These are phyloP conservation scores for Vulpes ferrilata DNA, from an alignment of 2,113 vertebrate species.

Conservation along the genomic window DNA sequence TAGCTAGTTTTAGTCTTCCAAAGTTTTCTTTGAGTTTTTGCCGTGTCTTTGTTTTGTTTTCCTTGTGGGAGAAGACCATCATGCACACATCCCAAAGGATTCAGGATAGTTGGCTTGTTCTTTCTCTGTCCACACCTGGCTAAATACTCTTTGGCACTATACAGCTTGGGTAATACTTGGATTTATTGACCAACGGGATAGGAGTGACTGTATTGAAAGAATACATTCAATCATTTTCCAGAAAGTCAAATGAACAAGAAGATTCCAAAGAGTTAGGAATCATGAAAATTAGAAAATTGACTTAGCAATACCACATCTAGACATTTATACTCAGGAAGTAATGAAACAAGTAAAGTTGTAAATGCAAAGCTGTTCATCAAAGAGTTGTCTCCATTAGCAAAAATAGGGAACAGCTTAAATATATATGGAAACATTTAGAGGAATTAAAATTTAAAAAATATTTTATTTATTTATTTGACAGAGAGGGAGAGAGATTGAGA, in stretches of 20 bases:
- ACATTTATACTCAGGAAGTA: background rate
- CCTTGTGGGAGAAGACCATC: slow-evolving; percentile 33
- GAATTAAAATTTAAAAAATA: background rate
- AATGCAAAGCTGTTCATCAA: background rate
- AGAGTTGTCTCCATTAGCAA: slow-evolving; percentile 16
- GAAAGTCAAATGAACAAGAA: slow-evolving; percentile 26
- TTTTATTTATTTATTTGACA: too few species aligned
- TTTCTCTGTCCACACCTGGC: slow-evolving; percentile 55
- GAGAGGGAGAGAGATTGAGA: too few species aligned
- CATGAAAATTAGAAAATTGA: slow-evolving; percentile 53
- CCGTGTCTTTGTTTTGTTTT: slow-evolving; percentile 55
- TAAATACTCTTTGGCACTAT: slow-evolving; percentile 24
- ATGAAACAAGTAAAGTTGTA: background rate
- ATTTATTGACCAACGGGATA: slow-evolving; percentile 42
- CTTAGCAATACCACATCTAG: background rate
- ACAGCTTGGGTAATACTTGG: slow-evolving; percentile 31
- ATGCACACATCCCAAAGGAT: background rate
- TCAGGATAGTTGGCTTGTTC: background rate
- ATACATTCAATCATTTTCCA: background rate
- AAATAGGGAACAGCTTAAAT: background rate
- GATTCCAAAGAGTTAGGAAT: background rate
- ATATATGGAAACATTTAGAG: background rate
- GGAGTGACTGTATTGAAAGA: background rate
- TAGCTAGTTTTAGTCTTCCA: background rate
- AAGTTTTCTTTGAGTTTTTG: slow-evolving; percentile 58